These are phyloP conservation scores for Fistularia commersonii DNA, from an alignment of 2,797 vertebrate species.

Conservation along the genomic window DNA sequence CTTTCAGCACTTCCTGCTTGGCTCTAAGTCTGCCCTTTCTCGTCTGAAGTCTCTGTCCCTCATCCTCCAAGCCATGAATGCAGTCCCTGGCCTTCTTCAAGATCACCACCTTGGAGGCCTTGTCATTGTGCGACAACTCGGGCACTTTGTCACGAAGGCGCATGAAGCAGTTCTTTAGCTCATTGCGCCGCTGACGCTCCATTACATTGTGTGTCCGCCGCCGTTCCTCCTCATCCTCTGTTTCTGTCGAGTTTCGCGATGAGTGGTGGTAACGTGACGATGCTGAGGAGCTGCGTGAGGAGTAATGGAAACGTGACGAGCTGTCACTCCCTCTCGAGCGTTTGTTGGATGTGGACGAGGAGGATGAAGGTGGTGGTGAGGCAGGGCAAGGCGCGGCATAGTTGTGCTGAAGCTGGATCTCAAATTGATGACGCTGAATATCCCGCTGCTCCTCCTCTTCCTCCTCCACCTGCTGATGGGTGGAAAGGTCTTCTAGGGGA, in stretches of 20 bases:
- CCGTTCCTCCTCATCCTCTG: constrained; percentile 76
- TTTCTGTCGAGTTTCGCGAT: constrained; percentile 44
- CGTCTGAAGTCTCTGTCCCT: constrained; percentile 52
- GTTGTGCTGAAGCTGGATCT: constrained; percentile 82
- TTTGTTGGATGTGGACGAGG: constrained; percentile 47
- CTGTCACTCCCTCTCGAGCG: constrained; percentile 49
- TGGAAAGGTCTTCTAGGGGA: constrained; percentile 30
- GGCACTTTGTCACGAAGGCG: constrained; percentile 76
- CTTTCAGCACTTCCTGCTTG: constrained; percentile 67
- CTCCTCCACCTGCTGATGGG: constrained; percentile 50
- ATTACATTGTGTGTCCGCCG: constrained; percentile 80
- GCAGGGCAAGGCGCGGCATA: constrained; percentile 77
- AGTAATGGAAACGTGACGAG: constrained; percentile 29
- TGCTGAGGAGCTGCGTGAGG: constrained; percentile 31
- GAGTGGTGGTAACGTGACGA: constrained; percentile 20
- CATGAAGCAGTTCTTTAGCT: constrained; percentile 80
- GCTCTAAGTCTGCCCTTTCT: constrained; percentile 56
- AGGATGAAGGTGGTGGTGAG: constrained; percentile 44
- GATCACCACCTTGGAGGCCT: constrained; percentile 82
- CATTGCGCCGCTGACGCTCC: constrained; percentile 80
- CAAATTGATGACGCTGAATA: constrained; percentile 61
- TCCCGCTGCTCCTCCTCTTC: constrained; percentile 60
- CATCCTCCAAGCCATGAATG: constrained; percentile 67
- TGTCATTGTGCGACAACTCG: constrained; percentile 77
- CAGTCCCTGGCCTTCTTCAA: constrained; percentile 78